Conservation (phyloP, 2,888 invertebrate species). For the Julus scanicus region DNA sequence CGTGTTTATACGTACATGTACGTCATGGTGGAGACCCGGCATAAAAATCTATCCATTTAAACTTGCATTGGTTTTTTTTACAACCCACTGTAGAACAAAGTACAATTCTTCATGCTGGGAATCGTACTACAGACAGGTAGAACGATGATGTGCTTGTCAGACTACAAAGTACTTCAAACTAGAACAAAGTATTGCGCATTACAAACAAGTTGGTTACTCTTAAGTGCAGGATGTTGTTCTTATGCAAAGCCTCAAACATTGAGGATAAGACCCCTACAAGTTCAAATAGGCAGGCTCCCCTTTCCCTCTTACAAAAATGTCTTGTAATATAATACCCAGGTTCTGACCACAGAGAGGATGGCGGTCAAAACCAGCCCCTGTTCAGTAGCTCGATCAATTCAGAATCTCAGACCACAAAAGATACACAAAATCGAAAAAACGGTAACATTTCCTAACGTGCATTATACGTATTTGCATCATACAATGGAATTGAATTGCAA, state of each 20-base stretch:
- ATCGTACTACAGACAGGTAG: too few species aligned
- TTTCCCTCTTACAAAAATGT: neutral
- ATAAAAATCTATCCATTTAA: too few species aligned
- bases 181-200: neutral
- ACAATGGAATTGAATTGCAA: too few species aligned
- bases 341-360: neutral
- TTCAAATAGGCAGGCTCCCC: conserved; percentile 21
- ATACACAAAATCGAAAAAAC: neutral
- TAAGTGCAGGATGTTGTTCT: neutral
- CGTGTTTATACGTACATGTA: too few species aligned
- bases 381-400: neutral
- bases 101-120: too few species aligned
- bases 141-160: too few species aligned
- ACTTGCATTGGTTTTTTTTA: too few species aligned
- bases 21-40: too few species aligned
- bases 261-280: neutral
- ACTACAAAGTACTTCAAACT: too few species aligned
- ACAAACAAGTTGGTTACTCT: neutral
- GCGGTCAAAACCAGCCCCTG: neutral
- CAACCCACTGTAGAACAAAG: too few species aligned
- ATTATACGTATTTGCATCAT: too few species aligned
- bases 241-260: neutral
- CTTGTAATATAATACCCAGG: neutral
- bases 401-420: neutral
- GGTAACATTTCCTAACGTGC: neutral